Evolutionary conservation across 2,113 vertebrate species (phyloP).

Genomic region (Alaudala cheleensis): DNA sequence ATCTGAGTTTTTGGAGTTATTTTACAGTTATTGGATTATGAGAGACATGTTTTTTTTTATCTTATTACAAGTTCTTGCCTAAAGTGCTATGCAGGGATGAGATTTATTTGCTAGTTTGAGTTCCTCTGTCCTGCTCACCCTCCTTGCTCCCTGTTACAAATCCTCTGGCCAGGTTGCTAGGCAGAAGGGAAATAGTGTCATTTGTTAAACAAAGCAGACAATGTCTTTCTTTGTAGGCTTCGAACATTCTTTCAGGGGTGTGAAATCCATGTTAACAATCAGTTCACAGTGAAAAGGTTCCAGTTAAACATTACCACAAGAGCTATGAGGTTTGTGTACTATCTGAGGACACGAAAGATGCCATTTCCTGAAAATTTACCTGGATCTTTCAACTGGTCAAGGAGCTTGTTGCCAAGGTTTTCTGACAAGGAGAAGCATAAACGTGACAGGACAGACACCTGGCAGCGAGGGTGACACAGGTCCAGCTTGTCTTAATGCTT

Average conservation of each 20-base stretch:
- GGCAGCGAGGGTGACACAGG: neutral
- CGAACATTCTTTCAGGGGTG: neutral
- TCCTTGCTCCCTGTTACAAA: neutral
- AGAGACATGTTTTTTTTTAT: neutral
- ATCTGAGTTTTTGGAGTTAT: neutral
- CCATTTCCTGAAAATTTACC: neutral
- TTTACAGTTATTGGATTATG: neutral
- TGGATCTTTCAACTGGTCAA: neutral
- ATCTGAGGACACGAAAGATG: neutral
- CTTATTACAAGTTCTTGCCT: neutral
- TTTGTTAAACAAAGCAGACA: constrained; percentile 51
- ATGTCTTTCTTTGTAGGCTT: constrained; percentile 32
- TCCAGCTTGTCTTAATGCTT: neutral
- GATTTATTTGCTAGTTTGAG: neutral
- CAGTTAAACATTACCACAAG: constrained; percentile 17
- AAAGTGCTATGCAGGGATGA: neutral
- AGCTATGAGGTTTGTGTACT: neutral
- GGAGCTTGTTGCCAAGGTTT: neutral
- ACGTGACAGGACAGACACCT: accelerated
- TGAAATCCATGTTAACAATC: constrained; percentile 42
- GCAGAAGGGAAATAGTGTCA: constrained; percentile 40
- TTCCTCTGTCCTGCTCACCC: neutral
- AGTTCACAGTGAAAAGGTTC: constrained; percentile 2
- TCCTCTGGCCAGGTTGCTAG: constrained; percentile 27
- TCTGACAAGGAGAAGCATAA: neutral